phyloP scores from a whole-genome alignment of 2,888 invertebrate genomes.

The Pristionchus exspectatus region DNA sequence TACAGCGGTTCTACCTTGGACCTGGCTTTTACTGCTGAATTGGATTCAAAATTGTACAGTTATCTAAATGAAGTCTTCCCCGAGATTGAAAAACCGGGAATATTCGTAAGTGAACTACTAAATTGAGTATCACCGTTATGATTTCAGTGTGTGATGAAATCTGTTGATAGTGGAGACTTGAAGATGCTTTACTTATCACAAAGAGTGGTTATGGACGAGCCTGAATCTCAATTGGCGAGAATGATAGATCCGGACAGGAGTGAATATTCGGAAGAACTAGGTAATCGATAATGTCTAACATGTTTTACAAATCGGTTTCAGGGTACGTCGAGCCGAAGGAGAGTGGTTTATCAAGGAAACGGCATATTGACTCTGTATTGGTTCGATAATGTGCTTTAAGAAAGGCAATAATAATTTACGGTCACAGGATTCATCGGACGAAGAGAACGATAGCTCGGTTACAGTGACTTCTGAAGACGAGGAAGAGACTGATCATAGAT shows the following conservation, averaged over 20 bases:
- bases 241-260: not conserved
- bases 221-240: not conserved
- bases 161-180: not conserved
- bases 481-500: too few relatives aligned
- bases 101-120: not conserved
- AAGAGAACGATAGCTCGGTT: not conserved
- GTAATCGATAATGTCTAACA: not conserved
- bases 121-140: not conserved
- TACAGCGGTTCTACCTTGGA: not conserved
- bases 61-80: not conserved
- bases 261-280: not conserved
- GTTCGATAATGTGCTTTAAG: not conserved
- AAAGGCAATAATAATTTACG: too few relatives aligned
- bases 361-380: not conserved
- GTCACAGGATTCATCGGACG: too few relatives aligned
- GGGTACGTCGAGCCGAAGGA: too few relatives aligned
- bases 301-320: too few relatives aligned
- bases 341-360: not conserved
- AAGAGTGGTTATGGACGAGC: not conserved
- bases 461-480: too few relatives aligned
- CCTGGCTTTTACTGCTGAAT: too few relatives aligned
- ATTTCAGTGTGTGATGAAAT: not conserved
- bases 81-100: not conserved
- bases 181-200: not conserved
- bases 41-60: not conserved